Percentiles rank a stretch among this genome's conserved stretches.
phyloP scores from a whole-genome alignment of 2,888 invertebrate species.

The Limnephilus rhombicus region DNA sequence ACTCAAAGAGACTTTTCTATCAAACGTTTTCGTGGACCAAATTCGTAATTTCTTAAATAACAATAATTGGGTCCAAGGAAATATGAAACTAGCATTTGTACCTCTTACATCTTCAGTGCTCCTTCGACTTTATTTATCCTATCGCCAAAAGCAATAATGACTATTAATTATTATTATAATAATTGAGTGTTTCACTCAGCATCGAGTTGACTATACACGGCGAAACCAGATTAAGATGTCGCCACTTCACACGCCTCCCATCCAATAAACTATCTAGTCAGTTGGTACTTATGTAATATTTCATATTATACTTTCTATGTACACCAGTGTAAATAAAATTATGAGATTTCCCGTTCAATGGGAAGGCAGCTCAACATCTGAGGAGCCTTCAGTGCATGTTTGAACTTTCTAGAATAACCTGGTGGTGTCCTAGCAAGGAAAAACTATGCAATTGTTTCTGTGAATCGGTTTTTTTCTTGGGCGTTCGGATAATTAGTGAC shows the following conservation, averaged over 20 bases:
- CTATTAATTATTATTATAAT: constrained; percentile 11
- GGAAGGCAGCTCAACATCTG: too few relatives aligned
- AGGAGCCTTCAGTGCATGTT: too few relatives aligned
- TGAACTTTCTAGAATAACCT: too few relatives aligned
- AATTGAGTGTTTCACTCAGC: background rate
- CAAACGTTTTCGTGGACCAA: background rate
- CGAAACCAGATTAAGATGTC: background rate
- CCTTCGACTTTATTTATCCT: constrained; percentile 25
- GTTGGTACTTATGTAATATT: background rate
- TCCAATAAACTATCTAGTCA: background rate
- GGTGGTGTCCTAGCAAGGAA: too few relatives aligned
- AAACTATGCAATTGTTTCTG: too few relatives aligned
- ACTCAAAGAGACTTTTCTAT: background rate
- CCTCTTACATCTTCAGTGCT: constrained; percentile 49
- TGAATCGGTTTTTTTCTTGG: too few relatives aligned
- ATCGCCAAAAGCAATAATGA: constrained; percentile 17
- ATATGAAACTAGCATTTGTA: constrained; percentile 38
- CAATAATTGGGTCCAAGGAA: background rate
- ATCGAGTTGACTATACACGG: background rate
- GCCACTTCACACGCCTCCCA: background rate
- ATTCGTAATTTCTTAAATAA: background rate
- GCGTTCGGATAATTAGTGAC: too few relatives aligned
- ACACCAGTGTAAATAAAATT: too few relatives aligned
- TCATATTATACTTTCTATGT: background rate
- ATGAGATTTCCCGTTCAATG: too few relatives aligned